Evolutionary conservation across 1,140 invertebrate genomes (phyloP).

Genomic region (Sitodiplosis mosellana): DNA sequence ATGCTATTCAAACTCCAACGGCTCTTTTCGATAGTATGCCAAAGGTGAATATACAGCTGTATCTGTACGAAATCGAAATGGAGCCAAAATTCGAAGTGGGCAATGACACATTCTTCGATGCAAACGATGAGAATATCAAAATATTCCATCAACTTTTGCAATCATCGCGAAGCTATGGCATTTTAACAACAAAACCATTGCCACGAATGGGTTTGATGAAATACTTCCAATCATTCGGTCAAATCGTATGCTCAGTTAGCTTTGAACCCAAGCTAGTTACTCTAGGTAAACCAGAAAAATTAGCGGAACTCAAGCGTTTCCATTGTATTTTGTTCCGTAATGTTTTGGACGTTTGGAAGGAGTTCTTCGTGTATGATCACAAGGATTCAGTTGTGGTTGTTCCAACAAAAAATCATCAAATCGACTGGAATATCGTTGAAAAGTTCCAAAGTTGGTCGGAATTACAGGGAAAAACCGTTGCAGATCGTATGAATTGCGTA

Average conservation of each 20-base stretch:
- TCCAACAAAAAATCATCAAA: slow-evolving; percentile 30
- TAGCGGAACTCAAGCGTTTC: slow-evolving; percentile 27
- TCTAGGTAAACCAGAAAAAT: slow-evolving; percentile 35
- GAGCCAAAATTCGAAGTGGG: slow-evolving; percentile 8
- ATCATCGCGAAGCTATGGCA: slow-evolving; percentile 28
- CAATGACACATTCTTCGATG: neutral
- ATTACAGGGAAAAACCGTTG: slow-evolving; percentile 13
- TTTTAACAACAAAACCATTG: slow-evolving; percentile 36
- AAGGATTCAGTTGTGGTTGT: slow-evolving; percentile 59
- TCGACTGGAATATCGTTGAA: slow-evolving; percentile 45
- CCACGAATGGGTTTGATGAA: slow-evolving; percentile 53
- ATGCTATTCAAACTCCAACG: slow-evolving; percentile 37
- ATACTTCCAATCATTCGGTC: slow-evolving; percentile 66
- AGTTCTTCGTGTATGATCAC: slow-evolving; percentile 53
- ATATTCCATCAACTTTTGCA: slow-evolving; percentile 21
- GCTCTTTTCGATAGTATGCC: slow-evolving; percentile 13
- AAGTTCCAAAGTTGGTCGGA: slow-evolving; percentile 15
- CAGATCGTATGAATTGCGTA: slow-evolving; percentile 32
- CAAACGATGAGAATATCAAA: slow-evolving; percentile 8
- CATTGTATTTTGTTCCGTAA: slow-evolving; percentile 43
- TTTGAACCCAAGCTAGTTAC: slow-evolving; percentile 29
- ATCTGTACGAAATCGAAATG: slow-evolving; percentile 14
- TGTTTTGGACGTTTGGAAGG: slow-evolving; percentile 57
- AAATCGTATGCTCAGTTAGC: slow-evolving; percentile 38
- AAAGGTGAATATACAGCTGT: slow-evolving; percentile 11